These are phyloP conservation scores for Apamea sordens DNA, from an alignment of 2,888 invertebrate species.

Conservation along the genomic window DNA sequence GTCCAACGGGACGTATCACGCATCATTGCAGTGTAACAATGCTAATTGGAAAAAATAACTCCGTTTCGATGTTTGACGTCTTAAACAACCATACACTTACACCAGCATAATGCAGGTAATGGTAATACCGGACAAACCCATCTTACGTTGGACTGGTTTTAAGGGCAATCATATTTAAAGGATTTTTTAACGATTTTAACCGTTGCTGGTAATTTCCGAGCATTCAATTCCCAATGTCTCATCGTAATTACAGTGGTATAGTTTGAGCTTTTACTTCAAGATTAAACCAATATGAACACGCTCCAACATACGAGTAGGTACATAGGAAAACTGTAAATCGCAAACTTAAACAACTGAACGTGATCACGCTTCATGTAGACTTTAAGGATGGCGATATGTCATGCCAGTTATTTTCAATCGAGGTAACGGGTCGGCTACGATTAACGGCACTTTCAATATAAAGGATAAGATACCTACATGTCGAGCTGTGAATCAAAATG, in stretches of 20 bases:
- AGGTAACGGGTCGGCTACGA: slow-evolving; percentile 62
- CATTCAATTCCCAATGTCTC: slow-evolving; percentile 3
- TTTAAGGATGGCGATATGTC: slow-evolving; percentile 49
- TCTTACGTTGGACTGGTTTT: slow-evolving; percentile 33
- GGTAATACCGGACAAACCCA: slow-evolving; percentile 36
- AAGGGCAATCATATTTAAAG: slow-evolving; percentile 13
- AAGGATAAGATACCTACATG: slow-evolving; percentile 48
- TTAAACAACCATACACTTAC: slow-evolving; percentile 38
- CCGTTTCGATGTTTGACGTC: slow-evolving; percentile 38
- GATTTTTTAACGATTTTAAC: slow-evolving; percentile 3
- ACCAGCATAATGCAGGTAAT: slow-evolving; percentile 21
- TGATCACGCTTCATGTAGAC: slow-evolving; percentile 47
- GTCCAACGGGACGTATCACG: slow-evolving; percentile 71
- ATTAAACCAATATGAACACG: slow-evolving; percentile 33
- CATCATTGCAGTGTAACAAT: slow-evolving; percentile 72
- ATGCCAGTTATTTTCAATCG: slow-evolving; percentile 50
- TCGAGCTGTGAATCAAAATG: slow-evolving; percentile 55
- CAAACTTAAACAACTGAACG: slow-evolving; percentile 44
- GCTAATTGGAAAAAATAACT: slow-evolving; percentile 75
- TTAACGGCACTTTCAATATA: slow-evolving; percentile 64
- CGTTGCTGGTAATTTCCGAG: slow-evolving; percentile 18
- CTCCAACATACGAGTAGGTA: slow-evolving; percentile 7
- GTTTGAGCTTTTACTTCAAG: slow-evolving; percentile 26
- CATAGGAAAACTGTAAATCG: slow-evolving; percentile 47
- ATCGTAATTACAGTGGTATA: neutral